Evolutionary conservation across 2,888 invertebrate genomes (phyloP), one percentile per base, ranked within the genome.

Genomic region (Thymelicus lineola): DNA sequence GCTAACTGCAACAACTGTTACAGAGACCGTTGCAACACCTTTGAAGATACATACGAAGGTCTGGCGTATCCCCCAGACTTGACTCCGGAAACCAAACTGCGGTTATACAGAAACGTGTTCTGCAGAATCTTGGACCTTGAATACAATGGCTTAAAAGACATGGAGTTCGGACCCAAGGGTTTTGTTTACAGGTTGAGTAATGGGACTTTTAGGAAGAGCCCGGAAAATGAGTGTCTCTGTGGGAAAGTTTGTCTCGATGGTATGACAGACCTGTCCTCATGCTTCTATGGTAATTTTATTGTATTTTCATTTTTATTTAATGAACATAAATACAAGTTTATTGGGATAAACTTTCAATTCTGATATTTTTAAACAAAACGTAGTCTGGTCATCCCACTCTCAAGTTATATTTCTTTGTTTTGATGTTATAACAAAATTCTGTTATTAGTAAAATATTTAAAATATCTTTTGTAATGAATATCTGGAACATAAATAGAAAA

Each of bases 1-100:
- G 5, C 2, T 59, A 15, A 15, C 35, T 14, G n/a, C 45, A 17
- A 61, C 35, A 12, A 42, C 17, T 42, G 38, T 80, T 83, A 7
- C 80, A 92, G 96, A 67, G 90, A 94, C 0, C 88, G 85, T 55
- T 97, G 97, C 85, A 96, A 97, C 82, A 90, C 94, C 4, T 90
- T 97, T 15, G 94, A 94, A 75, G 96, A 97, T 17, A 83, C 94
- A 0, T 96, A 95, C 74, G 97, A 97, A 82, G 97, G 97, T 0
- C 94, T 96, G 0, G 84, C 96, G 1, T 97, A 97, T 77, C 96
- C 97, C 0, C 86, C 94, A 0, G 88, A 95, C 60, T 79, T 98
- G 65, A 84, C 86, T 6, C 86, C 90, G 35, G 92, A 90, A 0
- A 91, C 89, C 0, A 82, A 86, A 0, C 91, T 97, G 73, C 87